Evolutionary conservation across 2,113 vertebrate genomes (phyloP), one percentile per base, ranked within the genome.

Genomic region (Tinamus guttatus): DNA sequence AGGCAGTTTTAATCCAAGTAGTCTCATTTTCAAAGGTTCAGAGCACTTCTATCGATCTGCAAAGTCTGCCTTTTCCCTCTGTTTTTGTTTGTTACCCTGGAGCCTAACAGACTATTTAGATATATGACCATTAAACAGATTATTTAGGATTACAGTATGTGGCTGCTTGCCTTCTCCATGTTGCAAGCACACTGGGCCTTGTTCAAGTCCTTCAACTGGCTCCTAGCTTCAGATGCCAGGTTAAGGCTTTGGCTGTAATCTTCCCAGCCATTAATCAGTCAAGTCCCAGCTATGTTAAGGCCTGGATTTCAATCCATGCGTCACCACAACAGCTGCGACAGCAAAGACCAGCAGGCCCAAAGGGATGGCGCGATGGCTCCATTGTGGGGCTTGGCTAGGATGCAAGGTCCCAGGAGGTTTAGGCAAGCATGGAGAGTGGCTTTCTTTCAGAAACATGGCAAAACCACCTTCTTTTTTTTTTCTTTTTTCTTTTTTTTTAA

Each of bases 121-220:
- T 69, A 25, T 19, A 25, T 69, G 67, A 65, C 54, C 2, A 1
- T 43, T 67, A 70, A 70, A 40, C 25, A 59, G 65, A 32, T 30
- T 64, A 54, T n/a, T 82, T 75, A 73, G 58, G 51, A 38, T 81
- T 76, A 59, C 59, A 76, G 52, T 2, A 0, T 1, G 4, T 81
- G 70, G 40, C 84, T 84, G 69, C 58, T 89, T 78, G 70, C 59
- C 49, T 87, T 77, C 68, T 94, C 59, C 56, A 3, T 36, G 15
- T 41, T 41, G 9, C 2, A 1, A 81, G 45, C 30, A 21, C 1
- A 0, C 18, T 81, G 40, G 36, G 13, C 45, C 36, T 5, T 0
- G 0, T 52, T 87, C 71, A 84, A 22, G 36, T 32, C 34, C 27
- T 87, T 74, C 59, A 36, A 8, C 30, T 87, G 30, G 18, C 40